A percentile compares a stretch with the other conserved stretches of the same genome.
phyloP scores from a whole-genome alignment of 2,888 invertebrate genomes.

The Acronicta psi region DNA sequence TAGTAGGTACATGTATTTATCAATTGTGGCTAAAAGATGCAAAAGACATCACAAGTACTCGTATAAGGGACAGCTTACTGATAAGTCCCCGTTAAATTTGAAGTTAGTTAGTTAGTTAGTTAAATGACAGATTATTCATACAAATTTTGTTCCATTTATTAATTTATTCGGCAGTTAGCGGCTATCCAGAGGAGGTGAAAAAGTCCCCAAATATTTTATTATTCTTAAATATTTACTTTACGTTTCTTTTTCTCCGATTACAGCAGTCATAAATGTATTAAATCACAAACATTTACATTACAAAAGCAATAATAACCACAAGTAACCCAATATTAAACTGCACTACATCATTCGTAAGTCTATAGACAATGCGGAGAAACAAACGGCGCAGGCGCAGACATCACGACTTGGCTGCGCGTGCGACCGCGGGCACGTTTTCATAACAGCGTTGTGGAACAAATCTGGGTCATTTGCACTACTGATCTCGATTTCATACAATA shows the following conservation, averaged over 20 bases:
- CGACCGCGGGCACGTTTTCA: conserved; percentile 57
- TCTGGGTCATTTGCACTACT: conserved; percentile 61
- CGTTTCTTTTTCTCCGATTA: background rate
- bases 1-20: too few relatives aligned
- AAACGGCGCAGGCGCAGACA: conserved; percentile 43
- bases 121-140: too few relatives aligned
- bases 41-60: too few relatives aligned
- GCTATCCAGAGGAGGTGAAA: too few relatives aligned
- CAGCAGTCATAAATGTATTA: conserved; percentile 9
- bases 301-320: conserved; percentile 24
- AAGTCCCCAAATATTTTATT: too few relatives aligned
- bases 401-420: conserved; percentile 57
- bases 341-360: conserved; percentile 23
- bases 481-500: conserved; percentile 58
- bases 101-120: too few relatives aligned
- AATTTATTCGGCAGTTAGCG: too few relatives aligned
- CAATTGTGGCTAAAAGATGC: too few relatives aligned
- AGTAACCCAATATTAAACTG: conserved; percentile 28
- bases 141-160: too few relatives aligned
- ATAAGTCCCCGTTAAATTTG: too few relatives aligned
- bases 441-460: conserved; percentile 52
- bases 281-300: conserved; percentile 26
- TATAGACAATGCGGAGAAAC: conserved; percentile 42
- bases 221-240: background rate
- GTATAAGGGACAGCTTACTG: too few relatives aligned